Conservation (phyloP, 2,888 invertebrate genomes). For the Eurois occulta region DNA sequence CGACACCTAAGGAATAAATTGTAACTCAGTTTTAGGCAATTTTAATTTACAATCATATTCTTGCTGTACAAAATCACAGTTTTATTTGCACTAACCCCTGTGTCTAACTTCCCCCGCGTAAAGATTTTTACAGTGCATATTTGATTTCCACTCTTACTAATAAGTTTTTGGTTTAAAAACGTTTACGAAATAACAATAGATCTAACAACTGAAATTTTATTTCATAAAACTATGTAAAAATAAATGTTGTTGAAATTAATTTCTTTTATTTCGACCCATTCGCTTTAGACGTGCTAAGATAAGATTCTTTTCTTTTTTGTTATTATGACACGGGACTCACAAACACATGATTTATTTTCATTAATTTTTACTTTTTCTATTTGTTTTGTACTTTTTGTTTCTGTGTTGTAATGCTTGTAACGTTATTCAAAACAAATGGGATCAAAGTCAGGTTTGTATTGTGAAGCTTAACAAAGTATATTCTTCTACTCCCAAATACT, state of each 20-base stretch:
- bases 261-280: slow-evolving; percentile 79
- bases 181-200: slow-evolving; percentile 26
- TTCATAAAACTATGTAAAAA: slow-evolving; percentile 65
- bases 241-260: slow-evolving; percentile 71
- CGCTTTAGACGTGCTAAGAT: slow-evolving; percentile 61
- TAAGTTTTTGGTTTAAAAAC: slow-evolving; percentile 11
- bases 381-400: slow-evolving; percentile 35
- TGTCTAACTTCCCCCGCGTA: not conserved
- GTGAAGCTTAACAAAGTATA: not conserved
- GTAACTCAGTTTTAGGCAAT: not conserved
- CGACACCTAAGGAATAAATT: not conserved
- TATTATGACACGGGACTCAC: slow-evolving; percentile 30
- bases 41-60: not conserved
- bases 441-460: not conserved
- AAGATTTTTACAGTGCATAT: not conserved
- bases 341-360: slow-evolving; percentile 30
- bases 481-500: not conserved
- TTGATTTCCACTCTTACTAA: slow-evolving; percentile 15
- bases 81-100: not conserved
- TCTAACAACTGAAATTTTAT: slow-evolving; percentile 40
- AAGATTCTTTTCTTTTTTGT: slow-evolving; percentile 21
- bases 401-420: slow-evolving; percentile 47
- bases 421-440: slow-evolving; percentile 16
- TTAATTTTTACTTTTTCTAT: slow-evolving; percentile 25
- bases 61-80: not conserved